These are phyloP conservation scores for Pundamilia nyererei DNA, from an alignment of 2,113 vertebrate genomes.

Conservation along the genomic window DNA sequence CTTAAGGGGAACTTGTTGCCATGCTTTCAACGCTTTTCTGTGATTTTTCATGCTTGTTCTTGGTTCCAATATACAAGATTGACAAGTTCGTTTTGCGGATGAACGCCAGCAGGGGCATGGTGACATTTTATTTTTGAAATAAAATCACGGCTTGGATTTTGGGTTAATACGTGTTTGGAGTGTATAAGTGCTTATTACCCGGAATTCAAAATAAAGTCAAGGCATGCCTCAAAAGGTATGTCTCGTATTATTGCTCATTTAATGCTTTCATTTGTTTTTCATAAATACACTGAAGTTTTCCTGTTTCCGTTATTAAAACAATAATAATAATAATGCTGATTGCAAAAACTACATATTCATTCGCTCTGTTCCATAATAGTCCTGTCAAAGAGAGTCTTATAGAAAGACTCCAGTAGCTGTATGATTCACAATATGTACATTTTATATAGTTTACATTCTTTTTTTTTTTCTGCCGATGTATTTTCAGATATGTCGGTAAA, in stretches of 20 bases:
- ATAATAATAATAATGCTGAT: not conserved
- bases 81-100: not conserved
- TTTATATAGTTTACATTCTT: not conserved
- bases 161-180: not conserved
- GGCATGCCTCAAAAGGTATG: not conserved
- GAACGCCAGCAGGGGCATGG: not conserved
- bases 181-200: not conserved
- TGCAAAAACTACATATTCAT: not conserved
- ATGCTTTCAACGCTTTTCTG: not conserved
- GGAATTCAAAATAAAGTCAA: not conserved
- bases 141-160: not conserved
- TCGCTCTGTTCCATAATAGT: not conserved
- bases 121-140: not conserved
- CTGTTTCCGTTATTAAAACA: not conserved
- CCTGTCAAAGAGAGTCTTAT: not conserved
- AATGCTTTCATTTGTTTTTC: not conserved
- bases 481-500: not conserved
- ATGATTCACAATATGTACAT: not conserved
- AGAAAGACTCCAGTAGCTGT: not conserved
- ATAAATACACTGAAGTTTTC: fast-evolving
- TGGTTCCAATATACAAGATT: not conserved
- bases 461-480: not conserved
- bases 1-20: not conserved
- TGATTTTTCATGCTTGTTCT: not conserved
- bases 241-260: not conserved